phyloP scores from a whole-genome alignment of 2,113 vertebrate genomes.

The Etheostoma spectabile region DNA sequence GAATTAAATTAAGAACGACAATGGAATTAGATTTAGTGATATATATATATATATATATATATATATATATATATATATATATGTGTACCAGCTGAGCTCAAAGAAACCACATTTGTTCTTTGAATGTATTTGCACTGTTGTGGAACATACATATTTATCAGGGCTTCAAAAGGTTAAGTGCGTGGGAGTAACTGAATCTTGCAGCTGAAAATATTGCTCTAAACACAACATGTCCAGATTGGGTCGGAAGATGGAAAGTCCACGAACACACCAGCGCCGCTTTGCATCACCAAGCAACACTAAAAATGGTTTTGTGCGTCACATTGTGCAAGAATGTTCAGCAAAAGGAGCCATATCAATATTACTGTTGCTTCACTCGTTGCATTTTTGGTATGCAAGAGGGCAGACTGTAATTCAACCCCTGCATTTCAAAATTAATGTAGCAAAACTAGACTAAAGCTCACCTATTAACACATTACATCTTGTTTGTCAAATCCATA shows the following conservation, averaged over 20 bases:
- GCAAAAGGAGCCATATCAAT: neutral
- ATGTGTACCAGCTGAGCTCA: conserved; percentile 18
- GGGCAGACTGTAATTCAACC: neutral
- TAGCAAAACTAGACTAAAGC: neutral
- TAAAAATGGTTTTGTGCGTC: neutral
- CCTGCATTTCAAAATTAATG: neutral
- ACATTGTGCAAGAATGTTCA: neutral
- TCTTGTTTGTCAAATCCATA: too few species aligned
- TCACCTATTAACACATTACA: too few species aligned
- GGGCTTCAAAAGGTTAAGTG: conserved; percentile 63
- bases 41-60: conserved; percentile 40
- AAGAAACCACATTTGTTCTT: conserved; percentile 51
- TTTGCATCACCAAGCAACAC: conserved; percentile 14
- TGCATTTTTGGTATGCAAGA: neutral
- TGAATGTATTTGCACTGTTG: conserved; percentile 31
- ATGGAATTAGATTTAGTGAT: conserved; percentile 32
- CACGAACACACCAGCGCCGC: neutral
- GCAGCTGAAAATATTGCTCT: conserved; percentile 59
- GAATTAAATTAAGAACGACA: conserved; percentile 43
- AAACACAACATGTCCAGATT: conserved; percentile 36
- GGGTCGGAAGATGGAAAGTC: conserved; percentile 37
- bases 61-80: conserved; percentile 37
- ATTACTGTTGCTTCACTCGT: neutral
- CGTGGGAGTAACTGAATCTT: conserved; percentile 67
- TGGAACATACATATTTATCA: conserved; percentile 69